Conservation (phyloP, 2,797 vertebrate species). For the Acomys russatus region DNA sequence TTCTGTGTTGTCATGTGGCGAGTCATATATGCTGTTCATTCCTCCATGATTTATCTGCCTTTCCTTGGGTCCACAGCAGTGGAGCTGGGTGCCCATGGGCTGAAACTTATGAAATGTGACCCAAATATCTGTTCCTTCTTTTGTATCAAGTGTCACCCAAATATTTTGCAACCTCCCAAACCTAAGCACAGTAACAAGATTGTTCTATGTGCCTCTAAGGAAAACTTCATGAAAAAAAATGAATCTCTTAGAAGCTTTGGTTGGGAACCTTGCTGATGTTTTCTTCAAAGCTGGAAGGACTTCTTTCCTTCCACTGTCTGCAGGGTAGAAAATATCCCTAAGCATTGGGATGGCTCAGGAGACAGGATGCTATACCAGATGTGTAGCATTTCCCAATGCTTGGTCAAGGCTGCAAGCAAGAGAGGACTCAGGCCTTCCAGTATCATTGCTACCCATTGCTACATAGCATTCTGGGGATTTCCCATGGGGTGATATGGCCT, state of each 20-base stretch:
- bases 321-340: constrained; percentile 2
- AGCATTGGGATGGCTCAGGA: background rate
- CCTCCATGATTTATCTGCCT: background rate
- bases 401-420: background rate
- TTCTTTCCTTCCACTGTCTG: background rate
- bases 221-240: background rate
- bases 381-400: background rate
- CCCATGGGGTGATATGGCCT: background rate
- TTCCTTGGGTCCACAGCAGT: background rate
- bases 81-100: background rate
- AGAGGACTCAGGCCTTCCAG: background rate
- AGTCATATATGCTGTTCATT: too few species aligned
- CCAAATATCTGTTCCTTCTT: background rate
- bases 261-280: background rate
- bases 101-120: background rate
- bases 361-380: background rate
- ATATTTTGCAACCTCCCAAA: background rate
- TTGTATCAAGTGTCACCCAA: background rate
- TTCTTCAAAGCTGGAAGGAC: background rate
- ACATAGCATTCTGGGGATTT: background rate
- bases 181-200: background rate
- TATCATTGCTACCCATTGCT: background rate
- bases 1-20: background rate
- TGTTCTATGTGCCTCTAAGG: background rate
- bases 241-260: background rate